Evolutionary conservation across 2,113 vertebrate genomes (phyloP), one percentile per base, ranked within the genome.

Genomic region (Synchiropus splendidus): DNA sequence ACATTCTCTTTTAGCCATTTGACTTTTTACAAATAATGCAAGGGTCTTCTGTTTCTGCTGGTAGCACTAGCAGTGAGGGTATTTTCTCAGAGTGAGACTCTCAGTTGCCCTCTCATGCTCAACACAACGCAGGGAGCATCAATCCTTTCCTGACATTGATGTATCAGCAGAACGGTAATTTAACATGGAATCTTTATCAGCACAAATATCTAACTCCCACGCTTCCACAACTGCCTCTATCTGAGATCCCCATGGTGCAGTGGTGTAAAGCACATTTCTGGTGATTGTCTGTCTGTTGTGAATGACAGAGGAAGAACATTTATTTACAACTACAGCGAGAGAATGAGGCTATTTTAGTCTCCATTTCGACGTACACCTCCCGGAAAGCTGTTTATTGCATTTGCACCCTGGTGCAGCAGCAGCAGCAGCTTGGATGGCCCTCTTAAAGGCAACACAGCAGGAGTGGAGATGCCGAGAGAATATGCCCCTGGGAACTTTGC

Each of bases 301-400:
- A 27, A 27, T 27, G 21, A 8, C 8, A 8, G 21, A 27, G 21
- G 21, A 27, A 27, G 21, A 27, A 27, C 21, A 27, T 17, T 31
- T 12, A 41, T 48, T 21, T 36, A 38, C 36, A 37, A 12, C 32
- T 33, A 39, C 43, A 48, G n/a, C n/a, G n/a, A n/a, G n/a, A n/a
- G 53, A 32, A 27, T 47, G 27, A 51, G 21, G 14, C 18, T 33
- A 34, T 48, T 53, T 57, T 37, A 10, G 6, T 35, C 30, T 48
- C 41, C 12, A 16, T 61, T 68, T 64, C 1, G 17, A 57, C 15
- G 66, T 48, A 31, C 65, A 72, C 63, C 67, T 72, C 48, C 38
- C 44, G 41, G 59, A 67, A 68, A 69, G 31, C 64, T 62, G 72
- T 77, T 81, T 76, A 45, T 66, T 61, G 63, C 61, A 31, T 70